These are phyloP conservation scores for Temnothorax longispinosus DNA, from an alignment of 1,140 invertebrate species.

Conservation along the genomic window DNA sequence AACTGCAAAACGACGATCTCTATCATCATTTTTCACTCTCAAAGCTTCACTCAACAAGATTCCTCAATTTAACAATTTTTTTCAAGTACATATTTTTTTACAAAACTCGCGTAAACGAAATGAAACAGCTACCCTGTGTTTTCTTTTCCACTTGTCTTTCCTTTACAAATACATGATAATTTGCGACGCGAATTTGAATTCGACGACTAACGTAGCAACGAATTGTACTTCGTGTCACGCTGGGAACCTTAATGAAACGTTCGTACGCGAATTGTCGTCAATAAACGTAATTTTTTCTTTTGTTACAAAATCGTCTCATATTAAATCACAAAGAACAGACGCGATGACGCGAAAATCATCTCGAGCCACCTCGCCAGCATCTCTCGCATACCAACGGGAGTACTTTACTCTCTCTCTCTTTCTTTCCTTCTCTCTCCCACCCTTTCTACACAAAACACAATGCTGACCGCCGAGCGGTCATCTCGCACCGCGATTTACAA, in stretches of 20 bases:
- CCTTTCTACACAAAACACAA: conserved; percentile 41
- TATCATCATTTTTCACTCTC: neutral
- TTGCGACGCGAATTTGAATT: neutral
- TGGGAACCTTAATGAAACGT: neutral
- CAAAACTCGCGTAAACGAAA: neutral
- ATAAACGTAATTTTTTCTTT: neutral
- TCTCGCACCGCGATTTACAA: conserved; percentile 26
- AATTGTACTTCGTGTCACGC: neutral
- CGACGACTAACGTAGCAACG: neutral
- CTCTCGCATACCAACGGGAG: conserved; percentile 32
- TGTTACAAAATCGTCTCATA: neutral
- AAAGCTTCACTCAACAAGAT: neutral
- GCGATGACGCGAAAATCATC: conserved; percentile 17
- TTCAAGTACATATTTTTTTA: neutral
- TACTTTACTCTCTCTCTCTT: neutral
- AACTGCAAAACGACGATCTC: neutral
- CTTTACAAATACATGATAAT: neutral
- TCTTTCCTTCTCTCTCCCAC: neutral
- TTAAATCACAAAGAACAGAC: conserved; percentile 7
- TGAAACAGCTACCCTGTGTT: neutral
- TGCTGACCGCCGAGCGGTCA: neutral
- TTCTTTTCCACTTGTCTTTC: neutral
- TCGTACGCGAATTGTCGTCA: neutral
- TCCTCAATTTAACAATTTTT: neutral
- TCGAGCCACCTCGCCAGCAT: conserved; percentile 31